phyloP scores from a whole-genome alignment of 2,113 vertebrate genomes.

The Sitta europaea region DNA sequence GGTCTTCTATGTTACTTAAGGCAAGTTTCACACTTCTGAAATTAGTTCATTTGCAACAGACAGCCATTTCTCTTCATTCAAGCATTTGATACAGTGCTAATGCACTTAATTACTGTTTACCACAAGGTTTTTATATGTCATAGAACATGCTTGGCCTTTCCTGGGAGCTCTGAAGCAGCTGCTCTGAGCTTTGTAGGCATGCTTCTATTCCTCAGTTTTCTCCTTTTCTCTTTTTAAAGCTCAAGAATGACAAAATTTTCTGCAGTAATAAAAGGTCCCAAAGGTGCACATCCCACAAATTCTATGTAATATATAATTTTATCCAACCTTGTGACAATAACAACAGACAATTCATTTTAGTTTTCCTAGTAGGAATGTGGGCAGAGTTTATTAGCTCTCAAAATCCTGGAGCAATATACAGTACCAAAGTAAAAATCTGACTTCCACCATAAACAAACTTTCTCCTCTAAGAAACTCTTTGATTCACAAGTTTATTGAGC shows the following conservation, averaged over 20 bases:
- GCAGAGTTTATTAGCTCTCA: neutral
- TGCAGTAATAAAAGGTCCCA: neutral
- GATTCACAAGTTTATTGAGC: neutral
- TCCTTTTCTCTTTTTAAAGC: neutral
- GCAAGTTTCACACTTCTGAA: neutral
- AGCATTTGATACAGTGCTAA: neutral
- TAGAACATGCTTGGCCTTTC: neutral
- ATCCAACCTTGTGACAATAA: neutral
- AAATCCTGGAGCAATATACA: neutral
- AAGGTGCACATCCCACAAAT: neutral
- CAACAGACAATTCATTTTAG: fast-evolving
- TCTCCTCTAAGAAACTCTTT: neutral
- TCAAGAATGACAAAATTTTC: neutral
- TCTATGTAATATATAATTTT: neutral
- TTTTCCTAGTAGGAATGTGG: neutral
- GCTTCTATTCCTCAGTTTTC: neutral
- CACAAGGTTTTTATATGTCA: neutral
- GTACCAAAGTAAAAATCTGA: neutral
- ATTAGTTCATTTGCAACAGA: neutral
- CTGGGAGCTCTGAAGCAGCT: neutral
- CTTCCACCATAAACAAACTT: neutral
- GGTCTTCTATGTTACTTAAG: neutral
- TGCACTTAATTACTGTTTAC: neutral
- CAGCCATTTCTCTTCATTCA: neutral
- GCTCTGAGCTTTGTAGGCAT: neutral